Base-by-base conservation (phyloP, 1,140 invertebrate species). In the Eulimnadia texana region DNA sequence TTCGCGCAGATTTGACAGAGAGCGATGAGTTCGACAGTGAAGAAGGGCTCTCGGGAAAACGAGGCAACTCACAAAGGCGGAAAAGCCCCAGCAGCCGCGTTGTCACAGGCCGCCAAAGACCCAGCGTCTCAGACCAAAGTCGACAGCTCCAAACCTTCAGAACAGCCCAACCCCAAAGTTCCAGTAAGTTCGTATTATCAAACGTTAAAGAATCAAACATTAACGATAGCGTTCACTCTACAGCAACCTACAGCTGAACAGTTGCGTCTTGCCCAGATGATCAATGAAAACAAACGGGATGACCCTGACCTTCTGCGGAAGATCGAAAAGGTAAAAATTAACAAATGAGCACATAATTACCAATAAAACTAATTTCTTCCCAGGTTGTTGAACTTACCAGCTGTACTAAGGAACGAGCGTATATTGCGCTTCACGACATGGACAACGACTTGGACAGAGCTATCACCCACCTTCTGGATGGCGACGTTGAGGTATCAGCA, bases 401-500 rank as follows among this genome's bases (percentile, higher is more conserved):
- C 11, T 66, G 69, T 42, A 66, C 66, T 62, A 61, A 65, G 57
- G 73, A 74, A 63, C 67, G 69, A 42, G 73, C 72, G 24, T 67
- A 68, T 20, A 69, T 74, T 62, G 74, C 74, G 29, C 67, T 76
- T 22, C 73, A 75, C 62, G 74, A 76, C 66, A 72, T 71, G 64
- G 69, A 72, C 57, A 70, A 75, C 68, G 73, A 76, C 65, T 59
- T 68, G 28, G 68, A 73, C 27, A 67, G 79, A 66, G 89, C 90
- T 55, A 80, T 84, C 50, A 82, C 83, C 64, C 83, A 85, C 76
- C 77, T 90, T 25, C 74, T 86, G n/a, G 86, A 90, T 68, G 81
- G 82, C 59, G 70, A 76, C 64, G 76, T 73, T 64, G 75, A 77
- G 70, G 80, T 80, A 70, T 68, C 69, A n/a, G n/a, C n/a, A n/a